phyloP scores from a whole-genome alignment of 2,113 vertebrate species.

The Paraplagusia blochii region DNA sequence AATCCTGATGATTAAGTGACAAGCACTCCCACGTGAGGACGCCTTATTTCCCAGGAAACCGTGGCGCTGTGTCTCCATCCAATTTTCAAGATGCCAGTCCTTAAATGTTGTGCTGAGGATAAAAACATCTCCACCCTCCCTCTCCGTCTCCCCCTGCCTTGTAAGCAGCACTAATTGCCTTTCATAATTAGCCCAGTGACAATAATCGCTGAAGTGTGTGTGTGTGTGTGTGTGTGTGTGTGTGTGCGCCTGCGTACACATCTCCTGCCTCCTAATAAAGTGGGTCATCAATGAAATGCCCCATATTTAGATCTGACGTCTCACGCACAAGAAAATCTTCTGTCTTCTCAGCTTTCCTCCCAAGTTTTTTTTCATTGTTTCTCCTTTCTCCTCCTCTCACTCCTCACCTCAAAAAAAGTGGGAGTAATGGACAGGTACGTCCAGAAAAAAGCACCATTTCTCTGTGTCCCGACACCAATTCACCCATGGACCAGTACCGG shows the following conservation, averaged over 20 bases:
- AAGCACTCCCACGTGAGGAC: slow-evolving; percentile 64
- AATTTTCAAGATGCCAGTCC: slow-evolving; percentile 66
- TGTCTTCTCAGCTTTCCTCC: slow-evolving; percentile 13
- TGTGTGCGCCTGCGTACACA: slow-evolving; percentile 20
- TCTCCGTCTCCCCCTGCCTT: slow-evolving; percentile 32
- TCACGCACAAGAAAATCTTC: slow-evolving; percentile 30
- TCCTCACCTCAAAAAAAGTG: too few relatives aligned
- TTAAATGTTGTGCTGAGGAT: slow-evolving; percentile 42
- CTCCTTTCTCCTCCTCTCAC: background rate
- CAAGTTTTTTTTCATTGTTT: slow-evolving; percentile 39
- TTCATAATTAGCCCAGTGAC: slow-evolving; percentile 77
- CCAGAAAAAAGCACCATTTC: too few relatives aligned
- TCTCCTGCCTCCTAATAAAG: slow-evolving; percentile 59
- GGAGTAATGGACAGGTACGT: too few relatives aligned
- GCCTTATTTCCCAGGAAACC: slow-evolving; percentile 74
- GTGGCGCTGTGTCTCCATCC: slow-evolving; percentile 35
- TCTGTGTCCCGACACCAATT: too few relatives aligned
- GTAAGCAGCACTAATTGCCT: slow-evolving; percentile 76
- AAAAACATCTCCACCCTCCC: slow-evolving; percentile 14
- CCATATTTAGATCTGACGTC: slow-evolving; percentile 54
- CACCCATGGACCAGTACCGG: too few relatives aligned
- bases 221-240: slow-evolving; percentile 4
- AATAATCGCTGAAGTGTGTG: slow-evolving; percentile 68
- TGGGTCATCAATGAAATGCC: slow-evolving; percentile 70
- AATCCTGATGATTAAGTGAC: slow-evolving; percentile 73